Conservation (phyloP, 2,113 vertebrate species). For the Peromyscus maniculatus region DNA sequence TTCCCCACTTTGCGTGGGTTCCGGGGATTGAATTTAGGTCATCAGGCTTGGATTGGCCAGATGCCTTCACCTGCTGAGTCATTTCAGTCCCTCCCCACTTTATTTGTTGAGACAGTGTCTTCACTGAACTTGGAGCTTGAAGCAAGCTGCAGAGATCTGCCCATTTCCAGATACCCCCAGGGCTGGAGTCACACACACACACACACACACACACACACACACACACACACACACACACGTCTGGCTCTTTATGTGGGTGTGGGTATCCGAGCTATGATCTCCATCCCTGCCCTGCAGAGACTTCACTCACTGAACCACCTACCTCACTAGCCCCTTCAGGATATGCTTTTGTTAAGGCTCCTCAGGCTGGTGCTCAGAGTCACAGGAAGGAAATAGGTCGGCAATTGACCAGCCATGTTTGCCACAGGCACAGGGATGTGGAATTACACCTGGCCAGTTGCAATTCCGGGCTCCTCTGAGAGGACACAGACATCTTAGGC, state of each 20-base stretch:
- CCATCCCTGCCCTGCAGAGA: background rate
- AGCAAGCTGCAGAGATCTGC: background rate
- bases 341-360: background rate
- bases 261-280: background rate
- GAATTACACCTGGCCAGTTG: rapidly evolving
- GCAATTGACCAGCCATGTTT: background rate
- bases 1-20: background rate
- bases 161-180: background rate
- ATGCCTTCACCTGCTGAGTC: background rate
- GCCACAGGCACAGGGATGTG: background rate
- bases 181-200: background rate
- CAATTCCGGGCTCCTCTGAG: background rate
- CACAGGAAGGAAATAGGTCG: background rate
- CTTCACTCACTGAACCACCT: background rate
- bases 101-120: background rate
- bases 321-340: background rate
- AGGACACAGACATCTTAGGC: background rate
- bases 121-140: background rate
- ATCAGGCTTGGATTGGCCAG: too few species aligned
- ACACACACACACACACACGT: background rate
- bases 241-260: background rate
- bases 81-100: too few species aligned
- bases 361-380: background rate
- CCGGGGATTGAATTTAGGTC: background rate
- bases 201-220: background rate